phyloP scores from a whole-genome alignment of 2,797 vertebrate genomes.

The Myotis pilosus region DNA sequence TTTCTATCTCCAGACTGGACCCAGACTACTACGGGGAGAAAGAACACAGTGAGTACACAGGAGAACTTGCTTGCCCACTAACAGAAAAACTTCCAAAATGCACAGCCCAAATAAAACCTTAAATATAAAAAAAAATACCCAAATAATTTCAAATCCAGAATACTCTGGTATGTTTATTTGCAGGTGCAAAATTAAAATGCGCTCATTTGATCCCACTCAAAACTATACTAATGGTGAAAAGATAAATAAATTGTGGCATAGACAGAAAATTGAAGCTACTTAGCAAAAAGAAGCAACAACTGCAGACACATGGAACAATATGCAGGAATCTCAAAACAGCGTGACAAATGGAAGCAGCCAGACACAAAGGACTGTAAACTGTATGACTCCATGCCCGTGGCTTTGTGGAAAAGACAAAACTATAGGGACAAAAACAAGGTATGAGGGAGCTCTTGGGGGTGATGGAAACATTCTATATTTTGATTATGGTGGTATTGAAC shows the following conservation, averaged over 20 bases:
- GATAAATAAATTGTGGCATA: neutral
- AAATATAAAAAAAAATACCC: neutral
- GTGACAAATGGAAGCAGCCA: neutral
- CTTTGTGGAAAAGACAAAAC: neutral
- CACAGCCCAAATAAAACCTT: neutral
- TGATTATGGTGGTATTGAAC: neutral
- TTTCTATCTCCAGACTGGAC: neutral
- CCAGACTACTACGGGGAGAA: neutral
- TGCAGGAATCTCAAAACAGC: neutral
- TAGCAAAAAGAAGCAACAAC: neutral
- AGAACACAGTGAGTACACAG: neutral
- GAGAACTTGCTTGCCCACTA: neutral
- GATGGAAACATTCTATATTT: neutral
- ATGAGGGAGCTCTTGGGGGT: neutral
- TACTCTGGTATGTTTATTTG: neutral
- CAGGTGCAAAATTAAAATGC: neutral
- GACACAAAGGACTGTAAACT: neutral
- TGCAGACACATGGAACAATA: neutral
- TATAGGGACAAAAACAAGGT: neutral
- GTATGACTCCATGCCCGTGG: neutral
- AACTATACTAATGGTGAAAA: neutral
- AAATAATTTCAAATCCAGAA: constrained; percentile 18
- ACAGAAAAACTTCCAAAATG: neutral
- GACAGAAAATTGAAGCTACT: neutral
- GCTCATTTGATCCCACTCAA: constrained; percentile 3